Conservation (phyloP, 2,797 vertebrate genomes). For the Dallia pectoralis region DNA sequence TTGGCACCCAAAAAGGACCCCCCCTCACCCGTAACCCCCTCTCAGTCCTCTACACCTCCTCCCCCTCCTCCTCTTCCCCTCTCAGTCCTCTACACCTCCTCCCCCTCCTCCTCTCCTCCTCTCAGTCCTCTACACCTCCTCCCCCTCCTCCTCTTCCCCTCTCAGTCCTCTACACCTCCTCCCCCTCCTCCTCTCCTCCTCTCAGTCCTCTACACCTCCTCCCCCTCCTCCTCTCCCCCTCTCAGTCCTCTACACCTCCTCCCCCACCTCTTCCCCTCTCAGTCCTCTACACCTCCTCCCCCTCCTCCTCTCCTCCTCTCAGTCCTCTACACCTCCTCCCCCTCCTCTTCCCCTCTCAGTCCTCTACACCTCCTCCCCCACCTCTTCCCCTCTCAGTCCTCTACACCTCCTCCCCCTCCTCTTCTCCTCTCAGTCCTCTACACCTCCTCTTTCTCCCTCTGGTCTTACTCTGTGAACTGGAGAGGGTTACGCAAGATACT, state of each 20-base stretch:
- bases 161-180: background rate
- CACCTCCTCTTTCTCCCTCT: background rate
- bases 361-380: background rate
- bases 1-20: slow-evolving; percentile 72
- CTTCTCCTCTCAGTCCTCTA: background rate
- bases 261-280: background rate
- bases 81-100: background rate
- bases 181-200: slow-evolving; percentile 35
- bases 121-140: too few relatives aligned
- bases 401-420: background rate
- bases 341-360: background rate
- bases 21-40: slow-evolving; percentile 42
- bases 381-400: slow-evolving; percentile 43
- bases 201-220: slow-evolving; percentile 20
- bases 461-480: slow-evolving; percentile 25
- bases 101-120: background rate
- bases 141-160: background rate
- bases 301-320: background rate
- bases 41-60: slow-evolving; percentile 47
- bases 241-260: background rate
- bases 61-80: slow-evolving; percentile 13
- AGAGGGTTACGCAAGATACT: slow-evolving; percentile 75
- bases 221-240: background rate
- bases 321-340: too few relatives aligned
- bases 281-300: background rate